These are phyloP conservation scores for Canis aureus DNA, from an alignment of 2,113 vertebrate species.

Conservation along the genomic window DNA sequence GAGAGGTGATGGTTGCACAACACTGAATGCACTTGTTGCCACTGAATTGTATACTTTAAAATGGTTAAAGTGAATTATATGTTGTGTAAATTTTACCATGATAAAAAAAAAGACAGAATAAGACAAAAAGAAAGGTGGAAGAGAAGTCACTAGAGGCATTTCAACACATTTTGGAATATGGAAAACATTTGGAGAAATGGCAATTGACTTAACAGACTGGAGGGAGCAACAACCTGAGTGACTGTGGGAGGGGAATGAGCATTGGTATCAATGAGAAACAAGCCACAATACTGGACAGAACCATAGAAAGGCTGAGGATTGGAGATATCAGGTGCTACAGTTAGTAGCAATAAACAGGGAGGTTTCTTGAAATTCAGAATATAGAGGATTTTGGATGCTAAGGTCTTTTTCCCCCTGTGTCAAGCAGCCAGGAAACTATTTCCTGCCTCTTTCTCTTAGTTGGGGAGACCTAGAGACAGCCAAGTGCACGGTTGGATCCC, in stretches of 20 bases:
- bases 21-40: neutral
- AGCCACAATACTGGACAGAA: neutral
- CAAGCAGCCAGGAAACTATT: neutral
- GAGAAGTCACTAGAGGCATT: neutral
- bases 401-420: neutral
- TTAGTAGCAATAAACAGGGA: neutral
- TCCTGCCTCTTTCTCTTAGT: no score
- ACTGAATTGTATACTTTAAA: neutral
- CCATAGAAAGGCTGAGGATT: neutral
- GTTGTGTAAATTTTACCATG: neutral
- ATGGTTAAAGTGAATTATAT: neutral
- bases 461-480: neutral
- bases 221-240: neutral
- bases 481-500: no score
- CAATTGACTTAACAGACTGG: neutral
- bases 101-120: neutral
- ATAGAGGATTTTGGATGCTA: neutral
- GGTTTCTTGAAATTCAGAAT: neutral
- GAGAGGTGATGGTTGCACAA: neutral
- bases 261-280: neutral
- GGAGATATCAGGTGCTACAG: neutral
- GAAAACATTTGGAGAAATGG: neutral
- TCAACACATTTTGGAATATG: neutral
- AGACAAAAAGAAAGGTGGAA: neutral
- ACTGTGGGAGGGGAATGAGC: no score